These are phyloP conservation scores for Cosmia trapezina DNA, from an alignment of 2,888 invertebrate genomes.

Conservation along the genomic window DNA sequence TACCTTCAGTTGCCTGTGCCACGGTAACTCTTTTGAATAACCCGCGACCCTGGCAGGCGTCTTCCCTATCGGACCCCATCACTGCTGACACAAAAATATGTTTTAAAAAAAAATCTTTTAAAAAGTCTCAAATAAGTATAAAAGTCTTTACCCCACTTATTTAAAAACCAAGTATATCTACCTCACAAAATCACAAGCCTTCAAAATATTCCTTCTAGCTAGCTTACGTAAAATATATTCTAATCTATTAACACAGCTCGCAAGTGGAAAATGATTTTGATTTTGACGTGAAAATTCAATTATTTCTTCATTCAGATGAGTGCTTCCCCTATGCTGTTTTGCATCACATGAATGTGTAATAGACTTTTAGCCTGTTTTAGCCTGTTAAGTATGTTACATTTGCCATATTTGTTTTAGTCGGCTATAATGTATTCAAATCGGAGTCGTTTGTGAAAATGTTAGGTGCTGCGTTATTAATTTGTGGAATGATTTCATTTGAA, in stretches of 20 bases:
- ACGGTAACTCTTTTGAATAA: too few species aligned
- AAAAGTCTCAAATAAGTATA: background rate
- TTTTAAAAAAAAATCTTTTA: too few species aligned
- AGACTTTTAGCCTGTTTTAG: slow-evolving; percentile 42
- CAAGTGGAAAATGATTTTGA: slow-evolving; percentile 52
- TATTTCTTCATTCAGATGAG: slow-evolving; percentile 63
- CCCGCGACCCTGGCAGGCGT: too few species aligned
- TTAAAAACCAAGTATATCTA: background rate
- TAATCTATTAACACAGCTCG: slow-evolving; percentile 10
- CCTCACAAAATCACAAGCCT: background rate
- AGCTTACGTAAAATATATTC: slow-evolving; percentile 5
- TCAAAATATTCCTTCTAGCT: slow-evolving; percentile 3
- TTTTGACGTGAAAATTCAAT: slow-evolving; percentile 63
- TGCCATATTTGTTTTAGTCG: slow-evolving; percentile 46
- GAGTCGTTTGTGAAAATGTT: slow-evolving; percentile 14
- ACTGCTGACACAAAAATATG: too few species aligned
- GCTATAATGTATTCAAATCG: slow-evolving; percentile 40
- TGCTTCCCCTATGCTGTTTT: slow-evolving; percentile 55
- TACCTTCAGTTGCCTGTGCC: too few species aligned
- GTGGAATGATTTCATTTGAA: background rate
- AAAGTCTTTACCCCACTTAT: background rate
- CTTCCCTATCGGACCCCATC: too few species aligned
- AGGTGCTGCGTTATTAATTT: slow-evolving; percentile 2
- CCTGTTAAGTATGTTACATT: slow-evolving; percentile 54
- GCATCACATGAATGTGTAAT: slow-evolving; percentile 59